Conservation (phyloP, 2,797 vertebrate species). For the Hafferia zeledoni region DNA sequence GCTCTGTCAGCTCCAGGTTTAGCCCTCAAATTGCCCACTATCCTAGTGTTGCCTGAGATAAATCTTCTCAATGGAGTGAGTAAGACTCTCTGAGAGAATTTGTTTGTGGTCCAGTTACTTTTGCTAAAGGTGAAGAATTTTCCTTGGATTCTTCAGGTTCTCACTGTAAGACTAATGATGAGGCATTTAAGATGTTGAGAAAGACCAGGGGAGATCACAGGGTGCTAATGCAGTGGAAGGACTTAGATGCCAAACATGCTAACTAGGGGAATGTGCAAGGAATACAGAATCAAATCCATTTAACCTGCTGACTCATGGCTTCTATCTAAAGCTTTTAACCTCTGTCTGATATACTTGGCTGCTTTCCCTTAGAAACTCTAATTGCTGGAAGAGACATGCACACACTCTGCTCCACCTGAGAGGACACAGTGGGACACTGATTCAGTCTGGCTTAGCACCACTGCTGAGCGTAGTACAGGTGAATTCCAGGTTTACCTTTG, state of each 20-base stretch:
- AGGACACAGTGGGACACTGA: neutral
- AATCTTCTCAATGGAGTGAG: fast-evolving
- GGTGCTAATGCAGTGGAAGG: neutral
- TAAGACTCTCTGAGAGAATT: neutral
- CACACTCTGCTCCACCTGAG: neutral
- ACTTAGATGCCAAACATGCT: neutral
- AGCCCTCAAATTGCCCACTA: neutral
- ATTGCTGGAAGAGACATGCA: neutral
- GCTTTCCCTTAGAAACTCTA: slow-evolving; percentile 2
- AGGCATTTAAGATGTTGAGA: neutral
- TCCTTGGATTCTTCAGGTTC: neutral
- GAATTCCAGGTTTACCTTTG: neutral
- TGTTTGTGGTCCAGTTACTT: neutral
- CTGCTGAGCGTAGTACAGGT: neutral
- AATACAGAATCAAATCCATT: neutral
- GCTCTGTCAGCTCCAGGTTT: neutral
- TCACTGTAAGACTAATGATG: neutral
- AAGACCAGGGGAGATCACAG: neutral
- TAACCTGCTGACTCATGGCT: neutral
- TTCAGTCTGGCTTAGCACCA: neutral
- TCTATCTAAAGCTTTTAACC: neutral
- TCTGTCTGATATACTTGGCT: neutral
- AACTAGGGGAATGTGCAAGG: neutral
- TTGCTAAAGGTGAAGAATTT: neutral
- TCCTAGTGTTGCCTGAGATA: neutral